Evolutionary conservation across 2,888 invertebrate genomes (phyloP).

Genomic region (Campoplex capitator): DNA sequence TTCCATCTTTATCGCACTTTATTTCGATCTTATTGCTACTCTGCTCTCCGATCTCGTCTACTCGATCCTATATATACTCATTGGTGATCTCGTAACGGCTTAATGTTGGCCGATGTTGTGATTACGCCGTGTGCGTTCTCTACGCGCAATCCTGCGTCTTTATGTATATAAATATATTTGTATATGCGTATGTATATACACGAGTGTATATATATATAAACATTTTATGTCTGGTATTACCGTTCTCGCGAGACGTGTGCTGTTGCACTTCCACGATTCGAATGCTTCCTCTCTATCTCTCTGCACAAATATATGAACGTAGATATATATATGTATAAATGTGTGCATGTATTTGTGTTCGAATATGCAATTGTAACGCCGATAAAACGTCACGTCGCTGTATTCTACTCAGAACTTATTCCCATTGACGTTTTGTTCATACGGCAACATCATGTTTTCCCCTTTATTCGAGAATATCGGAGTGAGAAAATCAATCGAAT

Average conservation of each 20-base stretch:
- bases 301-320: not conserved
- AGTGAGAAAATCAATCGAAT: not conserved
- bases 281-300: not conserved
- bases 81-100: conserved; percentile 72
- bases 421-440: conserved; percentile 30
- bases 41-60: conserved; percentile 54
- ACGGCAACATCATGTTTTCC: not conserved
- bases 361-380: conserved; percentile 46
- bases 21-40: conserved; percentile 33
- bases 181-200: not conserved
- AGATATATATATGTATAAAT: conserved; percentile 20
- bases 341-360: conserved; percentile 1
- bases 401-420: conserved; percentile 30
- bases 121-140: conserved; percentile 69
- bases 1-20: conserved; percentile 50
- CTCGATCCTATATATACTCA: conserved; percentile 30
- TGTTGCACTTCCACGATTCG: conserved; percentile 15
- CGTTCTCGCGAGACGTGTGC: conserved; percentile 44
- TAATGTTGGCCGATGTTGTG: conserved; percentile 74
- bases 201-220: not conserved
- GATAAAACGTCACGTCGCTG: conserved; percentile 58
- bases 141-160: conserved; percentile 21
- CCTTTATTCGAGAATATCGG: not conserved
- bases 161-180: conserved; percentile 11
- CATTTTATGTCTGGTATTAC: conserved; percentile 46